Evolutionary conservation across 23 tunicate species (phyloP).

Genomic region (Corella eumyota): DNA sequence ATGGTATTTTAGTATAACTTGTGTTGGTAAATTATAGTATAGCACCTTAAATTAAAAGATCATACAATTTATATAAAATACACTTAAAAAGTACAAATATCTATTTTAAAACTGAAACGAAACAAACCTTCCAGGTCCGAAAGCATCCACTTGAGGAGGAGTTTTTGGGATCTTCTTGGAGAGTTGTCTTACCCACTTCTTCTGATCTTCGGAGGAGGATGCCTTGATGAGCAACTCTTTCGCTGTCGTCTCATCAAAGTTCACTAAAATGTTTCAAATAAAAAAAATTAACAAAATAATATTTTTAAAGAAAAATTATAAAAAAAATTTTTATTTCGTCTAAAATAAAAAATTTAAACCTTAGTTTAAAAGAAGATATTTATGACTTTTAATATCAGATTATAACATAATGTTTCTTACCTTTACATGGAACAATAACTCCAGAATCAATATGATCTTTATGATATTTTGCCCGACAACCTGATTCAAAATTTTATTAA

Average conservation of each 20-base stretch:
- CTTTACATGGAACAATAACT: conserved; percentile 62
- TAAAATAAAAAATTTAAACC: too few species aligned
- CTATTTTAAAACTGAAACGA: background rate
- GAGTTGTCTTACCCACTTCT: conserved; percentile 77
- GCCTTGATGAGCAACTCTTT: conserved; percentile 74
- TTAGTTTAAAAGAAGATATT: too few species aligned
- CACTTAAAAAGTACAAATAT: background rate
- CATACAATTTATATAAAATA: background rate
- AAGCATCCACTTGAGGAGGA: conserved; percentile 52
- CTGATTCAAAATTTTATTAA: too few species aligned
- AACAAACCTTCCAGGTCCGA: conserved; percentile 2
- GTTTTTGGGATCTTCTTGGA: conserved; percentile 61
- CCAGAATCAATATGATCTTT: conserved; percentile 63
- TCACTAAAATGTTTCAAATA: conserved; percentile 29
- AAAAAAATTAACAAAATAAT: background rate
- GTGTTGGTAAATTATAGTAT: too few species aligned
- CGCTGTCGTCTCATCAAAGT: conserved; percentile 66
- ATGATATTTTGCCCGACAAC: conserved; percentile 78
- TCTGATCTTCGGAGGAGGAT: conserved; percentile 48
- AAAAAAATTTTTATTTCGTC: too few species aligned
- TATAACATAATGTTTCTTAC: conserved; percentile 8
- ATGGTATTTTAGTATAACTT: too few species aligned
- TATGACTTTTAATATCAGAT: background rate
- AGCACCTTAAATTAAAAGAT: too few species aligned
- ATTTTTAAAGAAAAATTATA: background rate